These are phyloP conservation scores for Poecilia gillii DNA, from an alignment of 2,797 vertebrate genomes.

Conservation along the genomic window DNA sequence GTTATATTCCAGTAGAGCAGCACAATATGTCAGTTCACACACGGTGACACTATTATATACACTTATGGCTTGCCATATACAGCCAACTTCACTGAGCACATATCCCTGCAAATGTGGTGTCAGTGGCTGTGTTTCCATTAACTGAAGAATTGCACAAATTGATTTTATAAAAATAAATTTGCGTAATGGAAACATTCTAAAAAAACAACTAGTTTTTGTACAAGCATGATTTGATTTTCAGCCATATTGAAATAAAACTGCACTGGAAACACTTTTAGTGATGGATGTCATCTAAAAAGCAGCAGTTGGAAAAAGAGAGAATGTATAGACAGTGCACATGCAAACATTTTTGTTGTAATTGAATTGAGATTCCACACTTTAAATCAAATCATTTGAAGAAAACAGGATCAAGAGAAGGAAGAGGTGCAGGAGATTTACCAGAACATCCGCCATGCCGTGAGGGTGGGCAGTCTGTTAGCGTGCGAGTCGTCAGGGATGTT, in stretches of 20 bases:
- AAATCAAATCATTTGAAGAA: background rate
- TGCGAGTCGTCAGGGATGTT: conserved; percentile 79
- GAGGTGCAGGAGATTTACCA: conserved; percentile 72
- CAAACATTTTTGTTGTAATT: background rate
- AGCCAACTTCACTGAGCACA: background rate
- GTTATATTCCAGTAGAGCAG: background rate
- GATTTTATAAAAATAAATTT: too few species aligned
- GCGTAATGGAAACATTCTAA: too few species aligned
- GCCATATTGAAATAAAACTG: too few species aligned
- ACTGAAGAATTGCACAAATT: too few species aligned
- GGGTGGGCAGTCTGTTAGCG: conserved; percentile 72
- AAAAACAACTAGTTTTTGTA: too few species aligned
- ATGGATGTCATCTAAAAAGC: background rate
- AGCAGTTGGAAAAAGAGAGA: background rate
- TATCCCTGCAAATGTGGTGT: background rate
- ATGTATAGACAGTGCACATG: background rate
- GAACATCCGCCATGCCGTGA: conserved; percentile 81
- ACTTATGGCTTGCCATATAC: background rate
- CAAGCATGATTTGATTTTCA: too few species aligned
- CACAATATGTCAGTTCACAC: background rate
- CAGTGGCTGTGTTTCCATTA: too few species aligned
- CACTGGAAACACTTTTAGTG: background rate
- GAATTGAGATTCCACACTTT: background rate
- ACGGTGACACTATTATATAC: background rate
- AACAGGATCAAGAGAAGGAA: conserved; percentile 3